Percentiles rank a stretch among this genome's conserved stretches.
These are phyloP conservation scores for Datnioides undecimradiatus DNA, from an alignment of 2,113 vertebrate species.

Conservation along the genomic window DNA sequence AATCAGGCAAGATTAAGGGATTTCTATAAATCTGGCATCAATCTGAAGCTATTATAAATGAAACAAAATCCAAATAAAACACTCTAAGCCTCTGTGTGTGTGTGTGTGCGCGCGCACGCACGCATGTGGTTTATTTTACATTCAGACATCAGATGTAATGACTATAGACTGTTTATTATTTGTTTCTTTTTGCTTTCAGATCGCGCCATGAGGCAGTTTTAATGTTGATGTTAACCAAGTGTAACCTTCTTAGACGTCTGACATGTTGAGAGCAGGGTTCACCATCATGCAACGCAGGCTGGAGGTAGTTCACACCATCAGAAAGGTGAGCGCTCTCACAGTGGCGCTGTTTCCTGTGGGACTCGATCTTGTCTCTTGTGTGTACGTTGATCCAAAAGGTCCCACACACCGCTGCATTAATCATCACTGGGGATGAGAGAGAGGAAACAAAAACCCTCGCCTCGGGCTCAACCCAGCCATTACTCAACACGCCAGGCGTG, in stretches of 20 bases:
- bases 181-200: constrained; percentile 34
- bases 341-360: constrained; percentile 60
- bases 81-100: constrained; percentile 33
- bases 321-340: constrained; percentile 41
- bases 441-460: constrained; percentile 76
- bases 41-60: constrained; percentile 59
- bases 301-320: constrained; percentile 8
- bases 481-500: constrained; percentile 75
- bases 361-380: constrained; percentile 39
- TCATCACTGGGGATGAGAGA: constrained; percentile 74
- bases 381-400: constrained; percentile 60
- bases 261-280: constrained; percentile 33
- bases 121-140: constrained; percentile 66
- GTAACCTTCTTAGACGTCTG: constrained; percentile 8
- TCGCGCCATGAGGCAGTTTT: constrained; percentile 34
- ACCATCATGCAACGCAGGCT: background rate
- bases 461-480: constrained; percentile 68
- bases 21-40: constrained; percentile 71
- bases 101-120: no score
- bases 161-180: constrained; percentile 45
- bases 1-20: constrained; percentile 74
- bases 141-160: constrained; percentile 43
- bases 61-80: constrained; percentile 65
- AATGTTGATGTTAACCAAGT: constrained; percentile 25
- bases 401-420: constrained; percentile 71